These are phyloP conservation scores for Eumaeus atala DNA, from an alignment of 1,140 invertebrate species.

Conservation along the genomic window DNA sequence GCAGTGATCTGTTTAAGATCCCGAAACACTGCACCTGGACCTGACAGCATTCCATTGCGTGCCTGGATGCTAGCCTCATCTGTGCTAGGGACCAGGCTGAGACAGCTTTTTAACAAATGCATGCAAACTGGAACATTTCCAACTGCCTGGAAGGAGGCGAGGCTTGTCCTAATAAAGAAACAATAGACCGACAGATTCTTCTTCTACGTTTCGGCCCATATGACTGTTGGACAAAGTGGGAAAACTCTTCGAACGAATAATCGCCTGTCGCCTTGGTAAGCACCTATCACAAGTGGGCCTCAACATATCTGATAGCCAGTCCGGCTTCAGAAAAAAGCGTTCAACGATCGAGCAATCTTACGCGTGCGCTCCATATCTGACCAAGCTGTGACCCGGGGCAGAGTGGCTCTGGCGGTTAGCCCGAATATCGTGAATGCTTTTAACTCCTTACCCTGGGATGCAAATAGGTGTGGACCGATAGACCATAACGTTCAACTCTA, in stretches of 20 bases:
- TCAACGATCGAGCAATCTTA: slow-evolving; percentile 25
- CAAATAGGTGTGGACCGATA: slow-evolving; percentile 10
- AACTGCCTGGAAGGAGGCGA: background rate
- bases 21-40: slow-evolving; percentile 6
- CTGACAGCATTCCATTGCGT: background rate
- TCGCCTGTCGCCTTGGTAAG: slow-evolving; percentile 10
- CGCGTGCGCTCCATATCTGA: slow-evolving; percentile 13
- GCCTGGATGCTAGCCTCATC: background rate
- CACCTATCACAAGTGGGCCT: slow-evolving; percentile 11
- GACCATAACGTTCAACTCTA: background rate
- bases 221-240: slow-evolving; percentile 16
- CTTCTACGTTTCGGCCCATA: slow-evolving; percentile 12
- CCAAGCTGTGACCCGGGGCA: slow-evolving; percentile 11
- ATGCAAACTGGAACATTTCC: background rate
- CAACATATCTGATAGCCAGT: slow-evolving; percentile 17
- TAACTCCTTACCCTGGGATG: slow-evolving; percentile 21
- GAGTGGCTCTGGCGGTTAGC: slow-evolving; percentile 19
- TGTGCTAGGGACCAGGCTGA: background rate
- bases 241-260: slow-evolving; percentile 18
- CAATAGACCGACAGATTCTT: background rate
- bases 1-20: background rate
- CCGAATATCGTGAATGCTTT: slow-evolving; percentile 26
- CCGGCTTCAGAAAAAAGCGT: slow-evolving; percentile 22
- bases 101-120: slow-evolving; percentile 6
- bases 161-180: background rate